Conservation (phyloP, 2,888 invertebrate genomes). For the Temnothorax rugatulus region DNA sequence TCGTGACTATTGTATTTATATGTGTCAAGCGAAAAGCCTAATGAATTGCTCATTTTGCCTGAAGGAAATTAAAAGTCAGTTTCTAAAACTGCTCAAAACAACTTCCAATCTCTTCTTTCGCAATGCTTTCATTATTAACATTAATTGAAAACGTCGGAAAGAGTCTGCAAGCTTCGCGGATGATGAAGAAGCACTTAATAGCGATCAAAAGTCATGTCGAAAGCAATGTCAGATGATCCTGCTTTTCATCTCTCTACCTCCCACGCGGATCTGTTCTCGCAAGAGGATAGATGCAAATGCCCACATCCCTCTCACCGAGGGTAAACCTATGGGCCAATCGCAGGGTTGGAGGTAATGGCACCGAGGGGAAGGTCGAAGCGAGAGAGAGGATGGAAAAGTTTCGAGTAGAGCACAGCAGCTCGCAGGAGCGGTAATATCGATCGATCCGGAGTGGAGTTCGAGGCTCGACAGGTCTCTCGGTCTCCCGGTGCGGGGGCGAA, state of each 20-base stretch:
- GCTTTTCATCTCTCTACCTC: neutral
- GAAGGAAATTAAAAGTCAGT: neutral
- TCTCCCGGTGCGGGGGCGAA: conserved; percentile 59
- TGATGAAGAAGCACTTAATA: neutral
- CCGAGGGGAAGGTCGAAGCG: conserved; percentile 44
- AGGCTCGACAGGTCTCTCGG: conserved; percentile 72
- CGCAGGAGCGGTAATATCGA: conserved; percentile 86
- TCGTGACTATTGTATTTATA: no score
- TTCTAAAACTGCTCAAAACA: neutral
- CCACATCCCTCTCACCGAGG: neutral
- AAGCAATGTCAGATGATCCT: neutral
- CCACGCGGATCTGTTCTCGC: neutral
- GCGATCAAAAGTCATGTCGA: neutral
- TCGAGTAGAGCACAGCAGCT: conserved; percentile 73
- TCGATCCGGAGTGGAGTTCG: conserved; percentile 77
- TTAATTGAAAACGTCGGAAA: neutral
- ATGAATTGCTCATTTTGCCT: no score
- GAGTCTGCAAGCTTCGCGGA: neutral
- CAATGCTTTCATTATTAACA: neutral
- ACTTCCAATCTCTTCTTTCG: neutral
- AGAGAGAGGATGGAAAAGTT: conserved; percentile 64
- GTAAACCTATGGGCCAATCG: conserved; percentile 26
- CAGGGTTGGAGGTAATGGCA: conserved; percentile 1
- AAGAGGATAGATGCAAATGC: neutral
- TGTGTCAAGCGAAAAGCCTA: no score